These are phyloP conservation scores for Agrilus cyanescens DNA, from an alignment of 2,888 invertebrate species.

Conservation along the genomic window DNA sequence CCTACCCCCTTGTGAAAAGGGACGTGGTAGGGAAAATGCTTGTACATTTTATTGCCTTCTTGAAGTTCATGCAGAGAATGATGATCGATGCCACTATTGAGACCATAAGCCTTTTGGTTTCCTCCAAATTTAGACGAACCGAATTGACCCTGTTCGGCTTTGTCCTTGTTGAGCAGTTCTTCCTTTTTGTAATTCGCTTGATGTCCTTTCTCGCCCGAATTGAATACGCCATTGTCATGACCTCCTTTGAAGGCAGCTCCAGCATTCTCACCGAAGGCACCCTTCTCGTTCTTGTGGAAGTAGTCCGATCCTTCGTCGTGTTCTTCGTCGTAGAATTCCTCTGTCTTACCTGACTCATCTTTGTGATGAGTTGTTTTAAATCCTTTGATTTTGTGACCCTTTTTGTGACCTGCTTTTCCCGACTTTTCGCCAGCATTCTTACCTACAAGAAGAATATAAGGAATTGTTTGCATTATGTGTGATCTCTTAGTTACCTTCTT, in stretches of 20 bases:
- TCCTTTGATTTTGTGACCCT: conserved; percentile 54
- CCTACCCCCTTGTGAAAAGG: conserved; percentile 34
- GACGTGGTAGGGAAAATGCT: conserved; percentile 43
- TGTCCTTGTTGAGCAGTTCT: conserved; percentile 45
- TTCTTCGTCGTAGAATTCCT: conserved; percentile 53
- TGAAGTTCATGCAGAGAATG: conserved; percentile 50
- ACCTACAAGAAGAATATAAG: conserved; percentile 21
- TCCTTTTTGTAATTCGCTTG: conserved; percentile 46
- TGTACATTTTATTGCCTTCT: conserved; percentile 45
- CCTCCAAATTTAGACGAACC: conserved; percentile 47
- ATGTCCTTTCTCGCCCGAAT: conserved; percentile 45
- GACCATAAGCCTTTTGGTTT: conserved; percentile 43
- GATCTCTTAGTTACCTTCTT: conserved; percentile 38
- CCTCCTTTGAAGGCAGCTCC: conserved; percentile 48
- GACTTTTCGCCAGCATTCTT: conserved; percentile 45
- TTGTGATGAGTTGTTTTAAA: conserved; percentile 54
- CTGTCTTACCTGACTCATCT: conserved; percentile 52
- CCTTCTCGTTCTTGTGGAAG: conserved; percentile 43
- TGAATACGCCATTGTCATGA: conserved; percentile 45
- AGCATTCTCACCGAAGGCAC: conserved; percentile 45
- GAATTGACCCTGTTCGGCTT: conserved; percentile 48
- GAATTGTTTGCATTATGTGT: conserved; percentile 2
- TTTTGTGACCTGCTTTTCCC: conserved; percentile 47
- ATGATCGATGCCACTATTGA: conserved; percentile 48
- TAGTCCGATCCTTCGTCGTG: conserved; percentile 51